Evolutionary conservation across 2,113 vertebrate genomes (phyloP).

Genomic region (Macroglossus sobrinus): DNA sequence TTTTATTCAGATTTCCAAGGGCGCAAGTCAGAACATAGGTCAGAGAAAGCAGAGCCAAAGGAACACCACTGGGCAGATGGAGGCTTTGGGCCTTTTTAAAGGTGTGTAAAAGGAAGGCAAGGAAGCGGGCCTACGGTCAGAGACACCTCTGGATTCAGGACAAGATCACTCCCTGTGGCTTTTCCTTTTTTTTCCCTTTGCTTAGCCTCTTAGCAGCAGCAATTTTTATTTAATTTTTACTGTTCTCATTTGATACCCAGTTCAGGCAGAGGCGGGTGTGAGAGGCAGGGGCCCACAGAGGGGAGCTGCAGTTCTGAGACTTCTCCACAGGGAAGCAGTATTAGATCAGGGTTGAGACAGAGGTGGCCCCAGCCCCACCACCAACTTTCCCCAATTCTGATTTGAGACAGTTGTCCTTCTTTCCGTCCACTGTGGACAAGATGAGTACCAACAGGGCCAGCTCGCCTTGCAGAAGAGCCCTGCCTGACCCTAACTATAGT

Average conservation of each 20-base stretch:
- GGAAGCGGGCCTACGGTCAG: not conserved
- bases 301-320: constrained; percentile 74
- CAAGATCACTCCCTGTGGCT: not conserved
- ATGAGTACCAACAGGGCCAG: not conserved
- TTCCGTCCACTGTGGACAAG: not conserved
- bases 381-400: not conserved
- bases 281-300: not conserved
- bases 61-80: not conserved
- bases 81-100: not conserved
- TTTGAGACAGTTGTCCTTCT: not conserved
- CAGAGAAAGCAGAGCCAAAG: not conserved
- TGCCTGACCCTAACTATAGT: not conserved
- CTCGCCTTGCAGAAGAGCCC: not conserved
- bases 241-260: not conserved
- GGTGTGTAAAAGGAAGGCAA: not conserved
- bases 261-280: not conserved
- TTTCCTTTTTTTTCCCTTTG: not conserved
- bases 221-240: not conserved
- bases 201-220: not conserved
- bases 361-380: not conserved
- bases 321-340: constrained; percentile 87
- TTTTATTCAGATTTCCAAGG: not conserved
- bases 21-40: not conserved
- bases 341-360: constrained; percentile 81
- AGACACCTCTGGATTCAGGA: not conserved